phyloP scores from a whole-genome alignment of 2,888 invertebrate species.

The Aromia moschata region DNA sequence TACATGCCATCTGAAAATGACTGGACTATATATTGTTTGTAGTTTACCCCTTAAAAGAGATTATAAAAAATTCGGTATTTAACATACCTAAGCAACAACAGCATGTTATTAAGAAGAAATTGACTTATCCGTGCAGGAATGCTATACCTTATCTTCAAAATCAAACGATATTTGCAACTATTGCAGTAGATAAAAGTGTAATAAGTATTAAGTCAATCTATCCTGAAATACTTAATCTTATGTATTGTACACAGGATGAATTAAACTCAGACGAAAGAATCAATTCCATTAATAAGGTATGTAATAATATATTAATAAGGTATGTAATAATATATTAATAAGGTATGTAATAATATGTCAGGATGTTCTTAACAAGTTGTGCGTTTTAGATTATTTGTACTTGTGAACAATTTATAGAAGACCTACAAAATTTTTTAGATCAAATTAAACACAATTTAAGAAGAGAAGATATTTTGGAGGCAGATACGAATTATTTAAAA shows the following conservation, averaged over 20 bases:
- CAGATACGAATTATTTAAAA: constrained; percentile 46
- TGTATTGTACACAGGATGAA: constrained; percentile 39
- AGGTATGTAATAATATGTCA: neutral
- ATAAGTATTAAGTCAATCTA: constrained; percentile 43
- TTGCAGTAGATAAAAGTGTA: constrained; percentile 35
- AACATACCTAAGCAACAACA: constrained; percentile 36
- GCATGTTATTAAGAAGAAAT: constrained; percentile 37
- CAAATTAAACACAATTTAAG: constrained; percentile 44
- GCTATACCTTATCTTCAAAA: constrained; percentile 46
- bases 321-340: neutral
- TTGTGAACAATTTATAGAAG: constrained; percentile 44
- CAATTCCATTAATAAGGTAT: constrained; percentile 46
- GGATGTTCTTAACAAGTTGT: no score
- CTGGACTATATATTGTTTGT: constrained; percentile 23
- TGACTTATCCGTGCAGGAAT: constrained; percentile 35
- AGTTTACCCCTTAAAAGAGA: constrained; percentile 43
- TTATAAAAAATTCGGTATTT: constrained; percentile 24
- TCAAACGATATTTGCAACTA: constrained; percentile 31
- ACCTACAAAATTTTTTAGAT: constrained; percentile 47
- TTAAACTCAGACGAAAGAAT: constrained; percentile 36
- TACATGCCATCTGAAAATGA: no score
- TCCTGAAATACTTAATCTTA: constrained; percentile 44
- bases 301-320: neutral
- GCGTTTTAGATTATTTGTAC: constrained; percentile 49
- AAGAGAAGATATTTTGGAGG: constrained; percentile 48